phyloP scores from a whole-genome alignment of 1,140 invertebrate genomes.

The Diabrotica virgifera region DNA sequence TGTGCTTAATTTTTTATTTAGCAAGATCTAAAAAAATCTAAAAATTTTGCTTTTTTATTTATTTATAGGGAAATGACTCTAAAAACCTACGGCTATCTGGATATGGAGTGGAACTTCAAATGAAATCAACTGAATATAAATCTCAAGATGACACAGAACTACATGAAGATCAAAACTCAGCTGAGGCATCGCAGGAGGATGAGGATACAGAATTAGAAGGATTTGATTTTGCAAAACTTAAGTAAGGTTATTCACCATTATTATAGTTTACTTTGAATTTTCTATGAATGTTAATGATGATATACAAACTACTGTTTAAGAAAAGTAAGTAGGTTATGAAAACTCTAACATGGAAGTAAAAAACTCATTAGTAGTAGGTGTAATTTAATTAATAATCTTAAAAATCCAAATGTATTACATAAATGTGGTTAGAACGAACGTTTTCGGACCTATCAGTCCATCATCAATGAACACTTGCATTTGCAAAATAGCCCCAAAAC shows the following conservation, averaged over 20 bases:
- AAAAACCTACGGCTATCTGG: slow-evolving; percentile 80
- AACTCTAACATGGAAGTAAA: too few species aligned
- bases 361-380: too few species aligned
- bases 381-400: too few species aligned
- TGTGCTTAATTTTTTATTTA: too few species aligned
- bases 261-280: neutral
- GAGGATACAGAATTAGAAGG: slow-evolving; percentile 78
- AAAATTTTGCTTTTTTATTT: slow-evolving; percentile 7
- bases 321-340: too few species aligned
- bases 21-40: too few species aligned
- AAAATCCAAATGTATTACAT: too few species aligned
- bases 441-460: too few species aligned
- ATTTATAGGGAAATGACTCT: slow-evolving; percentile 55
- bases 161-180: slow-evolving; percentile 52
- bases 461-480: too few species aligned
- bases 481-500: too few species aligned
- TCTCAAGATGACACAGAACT: slow-evolving; percentile 90
- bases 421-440: too few species aligned
- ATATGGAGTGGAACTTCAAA: slow-evolving; percentile 96
- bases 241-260: slow-evolving; percentile 52
- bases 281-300: neutral
- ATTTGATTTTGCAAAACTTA: slow-evolving; percentile 81
- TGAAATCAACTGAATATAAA: slow-evolving; percentile 99
- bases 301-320: too few species aligned
- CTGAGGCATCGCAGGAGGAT: slow-evolving; percentile 56